phyloP scores from a whole-genome alignment of 2,113 vertebrate genomes.

The Silurus asotus region DNA sequence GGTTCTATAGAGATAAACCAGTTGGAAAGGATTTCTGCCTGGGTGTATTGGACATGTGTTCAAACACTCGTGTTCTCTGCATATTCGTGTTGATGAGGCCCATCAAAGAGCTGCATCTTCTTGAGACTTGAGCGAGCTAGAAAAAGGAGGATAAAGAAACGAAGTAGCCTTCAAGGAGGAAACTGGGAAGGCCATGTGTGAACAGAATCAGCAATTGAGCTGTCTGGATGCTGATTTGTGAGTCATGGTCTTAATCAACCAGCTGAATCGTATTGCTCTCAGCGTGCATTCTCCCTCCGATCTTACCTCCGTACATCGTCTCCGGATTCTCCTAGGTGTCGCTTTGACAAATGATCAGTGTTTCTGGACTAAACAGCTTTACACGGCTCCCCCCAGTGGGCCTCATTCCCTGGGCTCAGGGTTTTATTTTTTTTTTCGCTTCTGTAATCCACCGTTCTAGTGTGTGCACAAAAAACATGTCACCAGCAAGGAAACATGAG shows the following conservation, averaged over 20 bases:
- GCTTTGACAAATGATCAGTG: slow-evolving; percentile 50
- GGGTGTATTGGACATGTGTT: slow-evolving; percentile 11
- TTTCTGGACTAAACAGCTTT: slow-evolving; percentile 40
- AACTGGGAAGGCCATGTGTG: slow-evolving; percentile 30
- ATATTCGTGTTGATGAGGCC: slow-evolving; percentile 49
- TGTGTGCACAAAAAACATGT: slow-evolving; percentile 12
- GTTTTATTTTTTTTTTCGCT: background rate
- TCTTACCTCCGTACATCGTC: slow-evolving; percentile 27
- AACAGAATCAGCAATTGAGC: slow-evolving; percentile 49
- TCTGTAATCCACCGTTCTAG: background rate
- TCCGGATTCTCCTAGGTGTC: slow-evolving; percentile 37
- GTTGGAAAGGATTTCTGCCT: slow-evolving; percentile 20
- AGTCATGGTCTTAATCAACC: slow-evolving; percentile 56
- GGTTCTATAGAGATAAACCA: slow-evolving; percentile 20
- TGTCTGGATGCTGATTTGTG: slow-evolving; percentile 56
- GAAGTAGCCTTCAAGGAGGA: slow-evolving; percentile 26
- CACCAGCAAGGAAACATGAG: slow-evolving; percentile 24
- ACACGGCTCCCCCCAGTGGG: slow-evolving; percentile 15
- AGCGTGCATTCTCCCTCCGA: background rate
- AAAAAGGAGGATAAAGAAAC: background rate
- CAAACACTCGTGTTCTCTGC: slow-evolving; percentile 33
- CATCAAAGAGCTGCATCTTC: slow-evolving; percentile 53
- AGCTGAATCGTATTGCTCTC: slow-evolving; percentile 43
- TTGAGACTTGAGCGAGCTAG: slow-evolving; percentile 43
- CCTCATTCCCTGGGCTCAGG: background rate